Evolutionary conservation across 2,113 vertebrate species (phyloP), one percentile per base, ranked within the genome.

Genomic region (Oxygymnocypris stewartii): DNA sequence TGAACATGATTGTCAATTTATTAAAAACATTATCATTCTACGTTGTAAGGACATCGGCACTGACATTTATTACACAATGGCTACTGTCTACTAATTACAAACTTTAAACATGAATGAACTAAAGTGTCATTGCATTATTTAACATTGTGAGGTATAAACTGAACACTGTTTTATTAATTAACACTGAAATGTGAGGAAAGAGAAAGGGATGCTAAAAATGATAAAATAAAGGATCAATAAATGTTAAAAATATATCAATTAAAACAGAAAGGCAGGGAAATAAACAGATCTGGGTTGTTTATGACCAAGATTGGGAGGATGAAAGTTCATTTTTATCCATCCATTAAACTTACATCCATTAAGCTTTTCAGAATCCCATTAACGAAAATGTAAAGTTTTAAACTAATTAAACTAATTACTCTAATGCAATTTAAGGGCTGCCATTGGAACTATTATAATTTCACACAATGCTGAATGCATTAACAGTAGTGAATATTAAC

Each of bases 1-100:
- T 31, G 28, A 31, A 11, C 71, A 42, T 74, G 40, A n/a, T 23
- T 47, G 2, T 47, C 40, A 6, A 6, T 71, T 37, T 74, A 16
- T 81, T 81, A 11, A 37, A 71, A 73, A 73, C 63, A 47, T 42
- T 23, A 40, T 81, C 31, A 81, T 85, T 77, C 49, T 44, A 23
- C 16, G 13, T 59, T 28, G 16, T 16, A 59, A 4, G 9, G 4
- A 40, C 28, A 42, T 31, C 31, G 1, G 2, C 40, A 7, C 16
- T 61, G 10, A 37, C 79, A 28, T 75, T 88, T 37, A 6, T 51
- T 40, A 79, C 80, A 86, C 67, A 86, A 86, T 75, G 2, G 14
- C 7, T 9, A 1, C 75, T 86, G 69, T 65, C 12, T 49, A 79
- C 35, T 59, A 25, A 76, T 78, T 31, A 86, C 73, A 74, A 69